Evolutionary conservation across 2,888 invertebrate genomes (phyloP), one percentile per base, ranked within the genome.

Genomic region (Pogonocherus hispidulus): DNA sequence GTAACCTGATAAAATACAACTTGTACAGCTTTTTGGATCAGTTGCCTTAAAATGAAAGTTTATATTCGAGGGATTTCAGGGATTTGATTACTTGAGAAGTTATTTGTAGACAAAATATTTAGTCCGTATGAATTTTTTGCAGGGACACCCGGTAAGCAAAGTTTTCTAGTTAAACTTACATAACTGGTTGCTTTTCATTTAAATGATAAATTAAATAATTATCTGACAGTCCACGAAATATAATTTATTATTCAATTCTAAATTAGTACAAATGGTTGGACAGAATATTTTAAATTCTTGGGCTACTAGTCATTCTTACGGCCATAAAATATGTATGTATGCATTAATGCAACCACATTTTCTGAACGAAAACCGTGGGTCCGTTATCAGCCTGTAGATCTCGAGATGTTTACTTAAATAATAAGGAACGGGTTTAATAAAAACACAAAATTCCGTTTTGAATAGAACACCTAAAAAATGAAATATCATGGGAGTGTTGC

Each of bases 391-490:
- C 51, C 51, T 27, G 22, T 47, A 27, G 23, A 47, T 55, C 55
- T 56, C 37, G 47, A 22, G 32, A 56, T 32, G 37, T 56, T 56
- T 56, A 64, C 64, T 64, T 27, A 56, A 54, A 64, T 64, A 55
- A 64, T 64, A 49, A 56, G 49, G 64, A 56, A 56, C 64, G 56
- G 49, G 64, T 56, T 64, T 63, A 41, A 54, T 52, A 63, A 63
- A 56, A 63, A 59, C 18, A 60, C n/a, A 49, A 35, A 60, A 60
- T 60, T 62, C 37, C n/a, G 51, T 35, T 62, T 62, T 49, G 60
- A 62, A 62, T 49, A 49, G 60, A 62, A 62, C 51, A 62, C 60
- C 60, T 62, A 51, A 62, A 62, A 62, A 51, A 62, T 59, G 49
- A 62, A 62, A 51, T 37, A 62, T 62, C 60, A 62, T 62, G 35